Percentiles rank a stretch among this genome's conserved stretches.
Conservation (phyloP, 2,797 vertebrate species). For the Scyliorhinus canicula region DNA sequence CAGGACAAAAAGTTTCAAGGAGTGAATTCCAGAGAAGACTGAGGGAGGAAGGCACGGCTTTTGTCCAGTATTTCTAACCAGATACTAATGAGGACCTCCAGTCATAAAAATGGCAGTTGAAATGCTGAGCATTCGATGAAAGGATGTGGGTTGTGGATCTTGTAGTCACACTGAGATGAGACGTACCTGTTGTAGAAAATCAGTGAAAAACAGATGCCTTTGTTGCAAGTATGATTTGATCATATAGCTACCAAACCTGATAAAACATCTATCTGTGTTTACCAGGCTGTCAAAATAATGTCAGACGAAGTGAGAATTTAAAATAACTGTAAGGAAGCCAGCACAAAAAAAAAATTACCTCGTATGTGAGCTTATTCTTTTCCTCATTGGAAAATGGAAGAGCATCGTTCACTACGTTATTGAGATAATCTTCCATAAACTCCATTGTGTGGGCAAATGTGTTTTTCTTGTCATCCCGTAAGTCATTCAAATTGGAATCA, state of each 20-base stretch:
- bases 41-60: neutral
- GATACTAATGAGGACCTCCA: neutral
- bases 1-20: neutral
- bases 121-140: neutral
- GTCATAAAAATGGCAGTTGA: neutral
- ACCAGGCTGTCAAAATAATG: neutral
- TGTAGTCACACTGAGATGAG: neutral
- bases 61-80: neutral
- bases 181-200: neutral
- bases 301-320: neutral
- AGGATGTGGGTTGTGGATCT: neutral
- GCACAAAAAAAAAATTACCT: slow-evolving; percentile 59
- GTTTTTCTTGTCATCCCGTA: slow-evolving; percentile 93
- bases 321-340: neutral
- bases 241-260: neutral
- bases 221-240: neutral
- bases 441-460: slow-evolving; percentile 92
- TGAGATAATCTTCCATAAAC: slow-evolving; percentile 96
- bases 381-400: slow-evolving; percentile 89
- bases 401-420: slow-evolving; percentile 84
- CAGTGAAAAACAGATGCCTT: neutral
- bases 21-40: neutral
- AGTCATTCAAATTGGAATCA: slow-evolving; percentile 87
- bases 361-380: slow-evolving; percentile 95
- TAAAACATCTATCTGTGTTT: neutral